Conservation (phyloP, 30 jellyfish, hydroid and myxozoan genomes). For the Aurelia aurita region DNA sequence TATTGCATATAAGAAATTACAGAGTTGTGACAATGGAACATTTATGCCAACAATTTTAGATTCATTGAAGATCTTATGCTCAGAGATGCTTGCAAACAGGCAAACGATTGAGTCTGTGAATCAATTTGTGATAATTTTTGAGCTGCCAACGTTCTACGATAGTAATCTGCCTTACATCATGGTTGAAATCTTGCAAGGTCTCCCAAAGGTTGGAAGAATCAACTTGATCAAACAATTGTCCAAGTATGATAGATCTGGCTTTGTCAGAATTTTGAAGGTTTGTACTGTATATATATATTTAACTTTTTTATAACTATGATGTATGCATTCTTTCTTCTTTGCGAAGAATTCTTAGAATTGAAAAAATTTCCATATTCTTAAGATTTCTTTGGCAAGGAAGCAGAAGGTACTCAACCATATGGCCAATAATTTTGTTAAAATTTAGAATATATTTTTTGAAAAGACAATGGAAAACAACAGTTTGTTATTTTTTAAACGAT, state of each 20-base stretch:
- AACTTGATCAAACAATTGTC: conserved; percentile 16
- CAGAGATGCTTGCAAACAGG: conserved; percentile 15
- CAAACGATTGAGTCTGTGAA: conserved; percentile 3
- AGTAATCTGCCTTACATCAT: conserved; percentile 22
- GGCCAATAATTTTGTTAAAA: too few species aligned
- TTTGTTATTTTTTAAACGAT: too few species aligned
- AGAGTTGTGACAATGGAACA: conserved; percentile 19
- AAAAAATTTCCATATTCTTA: too few species aligned
- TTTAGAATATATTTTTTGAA: too few species aligned
- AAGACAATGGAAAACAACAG: too few species aligned
- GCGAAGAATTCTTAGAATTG: too few species aligned
- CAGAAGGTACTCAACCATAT: too few species aligned
- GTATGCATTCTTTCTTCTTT: too few species aligned
- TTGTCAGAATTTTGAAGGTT: conserved; percentile 40
- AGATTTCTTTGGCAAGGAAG: too few species aligned
- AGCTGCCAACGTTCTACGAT: conserved; percentile 49
- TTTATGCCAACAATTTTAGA: conserved; percentile 43
- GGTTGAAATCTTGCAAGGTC: conserved; percentile 17
- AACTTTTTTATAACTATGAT: too few species aligned
- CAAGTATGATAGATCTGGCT: conserved; percentile 29
- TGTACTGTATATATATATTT: too few species aligned
- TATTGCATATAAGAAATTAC: conserved; percentile 26
- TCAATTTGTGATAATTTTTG: conserved; percentile 46
- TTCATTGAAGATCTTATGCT: conserved; percentile 40
- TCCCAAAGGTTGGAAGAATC: conserved; percentile 23